Percentiles rank a stretch among this genome's conserved stretches.
Conservation (phyloP, 2,113 vertebrate genomes). For the Cavia aperea region DNA sequence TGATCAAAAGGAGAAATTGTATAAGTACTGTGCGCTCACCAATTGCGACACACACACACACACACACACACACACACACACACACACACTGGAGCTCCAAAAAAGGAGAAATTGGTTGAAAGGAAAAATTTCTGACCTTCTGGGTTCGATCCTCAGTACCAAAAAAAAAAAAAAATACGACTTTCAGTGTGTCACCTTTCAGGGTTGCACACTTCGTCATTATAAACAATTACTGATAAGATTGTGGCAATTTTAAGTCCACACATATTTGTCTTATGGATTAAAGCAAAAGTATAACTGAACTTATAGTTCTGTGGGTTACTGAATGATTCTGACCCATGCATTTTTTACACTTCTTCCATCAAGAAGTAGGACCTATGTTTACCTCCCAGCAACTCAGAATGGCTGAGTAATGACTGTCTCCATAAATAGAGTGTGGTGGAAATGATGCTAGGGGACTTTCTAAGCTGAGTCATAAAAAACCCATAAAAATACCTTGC, state of each 20-base stretch:
- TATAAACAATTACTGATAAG: conserved; percentile 23
- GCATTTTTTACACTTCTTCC: background rate
- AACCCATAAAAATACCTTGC: background rate
- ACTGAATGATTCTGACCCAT: background rate
- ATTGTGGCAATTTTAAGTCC: background rate
- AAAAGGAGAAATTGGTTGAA: conserved; percentile 16
- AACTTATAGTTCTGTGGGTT: background rate
- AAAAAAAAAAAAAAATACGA: background rate
- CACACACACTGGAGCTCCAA: too few species aligned
- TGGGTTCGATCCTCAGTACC: too few species aligned
- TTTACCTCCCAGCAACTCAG: background rate
- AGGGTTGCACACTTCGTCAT: background rate
- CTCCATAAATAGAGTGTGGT: background rate
- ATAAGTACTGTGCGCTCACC: too few species aligned
- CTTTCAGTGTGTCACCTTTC: too few species aligned
- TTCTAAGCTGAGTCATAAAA: background rate
- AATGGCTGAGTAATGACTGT: background rate
- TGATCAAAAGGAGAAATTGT: conserved; percentile 11
- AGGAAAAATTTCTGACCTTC: background rate
- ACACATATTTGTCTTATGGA: background rate
- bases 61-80: too few species aligned
- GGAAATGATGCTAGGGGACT: background rate
- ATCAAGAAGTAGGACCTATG: background rate
- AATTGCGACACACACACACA: too few species aligned
- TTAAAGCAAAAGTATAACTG: conserved; percentile 12